phyloP scores from a whole-genome alignment of 2,797 vertebrate species.

The Galagoides demidoff region DNA sequence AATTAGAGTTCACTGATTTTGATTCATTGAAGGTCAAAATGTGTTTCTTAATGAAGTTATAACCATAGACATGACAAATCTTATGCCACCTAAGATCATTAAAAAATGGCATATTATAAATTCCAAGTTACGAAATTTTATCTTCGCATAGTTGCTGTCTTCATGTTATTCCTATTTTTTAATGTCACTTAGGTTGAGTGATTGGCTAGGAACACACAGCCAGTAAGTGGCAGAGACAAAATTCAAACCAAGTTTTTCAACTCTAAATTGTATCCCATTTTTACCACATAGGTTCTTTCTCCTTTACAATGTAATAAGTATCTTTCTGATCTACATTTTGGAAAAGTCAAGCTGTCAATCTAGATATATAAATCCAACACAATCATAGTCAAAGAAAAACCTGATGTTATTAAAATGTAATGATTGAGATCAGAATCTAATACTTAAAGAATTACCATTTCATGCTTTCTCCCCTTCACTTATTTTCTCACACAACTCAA shows the following conservation, averaged over 20 bases:
- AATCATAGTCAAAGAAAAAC: background rate
- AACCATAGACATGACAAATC: background rate
- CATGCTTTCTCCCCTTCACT: background rate
- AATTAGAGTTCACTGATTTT: background rate
- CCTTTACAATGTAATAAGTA: background rate
- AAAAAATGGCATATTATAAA: background rate
- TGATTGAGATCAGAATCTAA: background rate
- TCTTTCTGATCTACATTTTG: background rate
- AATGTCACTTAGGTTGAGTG: background rate
- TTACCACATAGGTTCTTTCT: background rate
- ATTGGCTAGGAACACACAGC: background rate
- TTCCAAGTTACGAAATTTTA: background rate
- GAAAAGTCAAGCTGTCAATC: background rate
- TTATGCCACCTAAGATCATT: background rate
- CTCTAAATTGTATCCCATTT: background rate
- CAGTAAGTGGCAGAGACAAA: background rate
- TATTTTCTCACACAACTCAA: slow-evolving; percentile 15
- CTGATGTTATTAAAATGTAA: background rate
- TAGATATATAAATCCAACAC: background rate
- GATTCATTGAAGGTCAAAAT: background rate
- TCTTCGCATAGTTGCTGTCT: background rate
- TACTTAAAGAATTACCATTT: background rate
- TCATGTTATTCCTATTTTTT: background rate
- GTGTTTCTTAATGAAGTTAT: slow-evolving; percentile 19
- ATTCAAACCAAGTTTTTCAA: slow-evolving; percentile 15